A percentile compares a stretch with the other conserved stretches of the same genome.
phyloP scores from a whole-genome alignment of 2,888 invertebrate genomes.

The Criorhina ranunculi region DNA sequence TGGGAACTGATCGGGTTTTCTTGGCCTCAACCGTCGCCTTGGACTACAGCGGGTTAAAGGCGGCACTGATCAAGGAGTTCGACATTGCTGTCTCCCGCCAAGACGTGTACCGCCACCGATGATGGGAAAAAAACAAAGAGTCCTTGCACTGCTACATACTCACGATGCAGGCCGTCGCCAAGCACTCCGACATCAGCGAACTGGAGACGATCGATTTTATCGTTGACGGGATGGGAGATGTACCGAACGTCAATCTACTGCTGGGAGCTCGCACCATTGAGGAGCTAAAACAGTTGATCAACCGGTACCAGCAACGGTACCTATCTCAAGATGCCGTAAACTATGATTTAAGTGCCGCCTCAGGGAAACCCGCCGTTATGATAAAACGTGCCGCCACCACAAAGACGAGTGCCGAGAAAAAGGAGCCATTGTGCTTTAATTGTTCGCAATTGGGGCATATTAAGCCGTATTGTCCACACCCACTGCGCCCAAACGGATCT shows the following conservation, averaged over 20 bases:
- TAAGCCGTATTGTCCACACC: neutral
- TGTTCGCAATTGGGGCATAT: too few relatives aligned
- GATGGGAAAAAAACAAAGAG: conserved; percentile 29
- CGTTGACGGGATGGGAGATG: neutral
- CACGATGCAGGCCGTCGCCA: conserved; percentile 28
- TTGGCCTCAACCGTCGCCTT: too few relatives aligned
- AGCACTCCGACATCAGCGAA: neutral
- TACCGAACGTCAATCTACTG: too few relatives aligned
- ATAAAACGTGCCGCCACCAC: conserved; percentile 1
- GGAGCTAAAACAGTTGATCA: neutral
- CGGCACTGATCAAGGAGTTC: too few relatives aligned
- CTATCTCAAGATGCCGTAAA: neutral
- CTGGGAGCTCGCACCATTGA: too few relatives aligned
- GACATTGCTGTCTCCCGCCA: conserved; percentile 34
- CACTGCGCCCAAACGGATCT: neutral
- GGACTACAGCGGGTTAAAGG: conserved; percentile 21
- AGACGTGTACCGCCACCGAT: conserved; percentile 28
- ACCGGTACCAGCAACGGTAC: neutral
- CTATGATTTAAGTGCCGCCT: neutral
- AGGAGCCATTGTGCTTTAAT: too few relatives aligned
- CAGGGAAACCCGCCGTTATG: neutral
- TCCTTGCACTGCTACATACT: conserved; percentile 36
- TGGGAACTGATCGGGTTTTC: neutral
- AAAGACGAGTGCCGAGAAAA: too few relatives aligned
- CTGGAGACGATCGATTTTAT: conserved; percentile 5